Evolutionary conservation across 1,140 invertebrate species (phyloP).

Genomic region (Coptotermes formosanus): DNA sequence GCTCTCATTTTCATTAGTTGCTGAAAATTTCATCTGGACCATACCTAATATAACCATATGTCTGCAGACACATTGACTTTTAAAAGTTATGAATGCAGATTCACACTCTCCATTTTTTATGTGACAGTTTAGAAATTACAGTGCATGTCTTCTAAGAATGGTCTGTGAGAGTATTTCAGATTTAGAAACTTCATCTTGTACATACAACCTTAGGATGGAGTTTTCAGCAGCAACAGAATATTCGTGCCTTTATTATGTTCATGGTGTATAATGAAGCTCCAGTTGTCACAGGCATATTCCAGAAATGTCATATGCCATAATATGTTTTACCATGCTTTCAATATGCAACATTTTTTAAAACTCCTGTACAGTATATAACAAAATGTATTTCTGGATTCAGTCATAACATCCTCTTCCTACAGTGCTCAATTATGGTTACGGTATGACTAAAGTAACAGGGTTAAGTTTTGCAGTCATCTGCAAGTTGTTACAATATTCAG

Average conservation of each 20-base stretch:
- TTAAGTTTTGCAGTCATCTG: not conserved
- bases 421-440: not conserved
- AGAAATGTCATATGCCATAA: conserved; percentile 32
- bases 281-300: conserved; percentile 26
- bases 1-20: conserved; percentile 30
- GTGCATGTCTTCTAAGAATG: not conserved
- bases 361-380: not conserved
- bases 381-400: not conserved
- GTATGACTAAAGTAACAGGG: not conserved
- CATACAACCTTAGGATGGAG: conserved; percentile 8
- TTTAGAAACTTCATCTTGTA: not conserved
- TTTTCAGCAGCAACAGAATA: conserved; percentile 26
- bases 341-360: not conserved
- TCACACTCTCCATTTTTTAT: not conserved
- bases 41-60: not conserved
- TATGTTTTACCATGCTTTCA: conserved; percentile 1
- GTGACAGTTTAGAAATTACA: conserved; percentile 24
- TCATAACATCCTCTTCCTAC: not conserved
- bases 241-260: conserved; percentile 31
- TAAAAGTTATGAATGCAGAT: conserved; percentile 21
- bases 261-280: conserved; percentile 30
- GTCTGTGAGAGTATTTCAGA: not conserved
- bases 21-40: conserved; percentile 33
- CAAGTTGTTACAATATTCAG: not conserved
- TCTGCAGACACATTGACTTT: not conserved